Percentiles rank a stretch among this genome's conserved stretches.
Evolutionary conservation across 2,797 vertebrate species (phyloP).

Genomic region (Sandelia bainsii): DNA sequence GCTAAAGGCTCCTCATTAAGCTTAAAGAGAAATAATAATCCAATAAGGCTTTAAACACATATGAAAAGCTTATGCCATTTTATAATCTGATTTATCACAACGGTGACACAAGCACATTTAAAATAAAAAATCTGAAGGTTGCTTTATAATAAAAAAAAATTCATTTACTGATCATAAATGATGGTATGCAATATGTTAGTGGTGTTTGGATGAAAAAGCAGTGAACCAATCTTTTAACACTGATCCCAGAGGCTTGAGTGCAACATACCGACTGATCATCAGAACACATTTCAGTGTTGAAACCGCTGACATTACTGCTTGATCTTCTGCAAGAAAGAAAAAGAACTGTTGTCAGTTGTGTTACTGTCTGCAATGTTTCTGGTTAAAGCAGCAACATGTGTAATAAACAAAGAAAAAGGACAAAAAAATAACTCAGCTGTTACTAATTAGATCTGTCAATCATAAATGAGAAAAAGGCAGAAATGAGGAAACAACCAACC

Average conservation of each 20-base stretch:
- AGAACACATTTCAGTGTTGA: slow-evolving; percentile 94
- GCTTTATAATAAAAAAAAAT: neutral
- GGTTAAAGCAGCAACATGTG: neutral
- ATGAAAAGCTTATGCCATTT: neutral
- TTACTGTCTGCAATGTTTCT: too few species aligned
- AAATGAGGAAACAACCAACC: neutral
- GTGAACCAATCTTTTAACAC: neutral
- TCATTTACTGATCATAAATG: neutral
- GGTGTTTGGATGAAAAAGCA: neutral
- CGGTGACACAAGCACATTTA: neutral
- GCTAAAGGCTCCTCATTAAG: slow-evolving; percentile 83
- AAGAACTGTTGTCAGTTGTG: slow-evolving; percentile 7
- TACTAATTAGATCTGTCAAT: rapidly evolving
- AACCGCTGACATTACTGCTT: slow-evolving; percentile 94
- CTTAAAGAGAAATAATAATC: slow-evolving; percentile 43
- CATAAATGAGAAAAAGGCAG: too few species aligned
- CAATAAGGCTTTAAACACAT: neutral
- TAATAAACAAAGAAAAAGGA: neutral
- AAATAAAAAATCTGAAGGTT: neutral
- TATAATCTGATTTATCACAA: neutral
- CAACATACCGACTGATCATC: slow-evolving; percentile 92
- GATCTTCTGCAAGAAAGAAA: slow-evolving; percentile 86
- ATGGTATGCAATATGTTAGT: neutral
- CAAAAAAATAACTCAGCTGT: neutral
- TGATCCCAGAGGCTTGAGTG: neutral